Base-by-base conservation (phyloP, 2,888 invertebrate species). In the Alitta virens region DNA sequence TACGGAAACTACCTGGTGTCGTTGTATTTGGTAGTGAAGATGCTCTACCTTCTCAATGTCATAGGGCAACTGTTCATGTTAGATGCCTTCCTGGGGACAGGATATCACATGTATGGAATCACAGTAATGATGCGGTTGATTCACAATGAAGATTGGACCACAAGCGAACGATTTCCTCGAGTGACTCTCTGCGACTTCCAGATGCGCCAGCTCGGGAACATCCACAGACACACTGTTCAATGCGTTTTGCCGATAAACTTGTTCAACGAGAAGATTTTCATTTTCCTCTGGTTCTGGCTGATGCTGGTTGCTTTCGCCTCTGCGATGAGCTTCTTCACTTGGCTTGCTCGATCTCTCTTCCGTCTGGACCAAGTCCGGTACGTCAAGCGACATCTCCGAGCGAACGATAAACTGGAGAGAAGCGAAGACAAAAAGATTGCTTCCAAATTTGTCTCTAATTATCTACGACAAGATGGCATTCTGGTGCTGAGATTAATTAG, bases 251-350 rank as follows among this genome's bases (percentile, higher is more conserved):
- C 80, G 21, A 63, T 63, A 27, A 63, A 63, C 38, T 56, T 61
- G 18, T 61, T 61, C 43, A 78, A 78, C 67, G 79, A 79, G 66
- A 80, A 80, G 70, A 80, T 80, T 52, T 80, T 77, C 67, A 80
- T 78, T 68, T 84, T 84, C 75, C 74, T 84, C 42, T 84, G 84
- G 84, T 84, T 83, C 75, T 84, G 84, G 84, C 75, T 83, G 54
- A 75, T 84, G 33, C 75, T 83, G 46, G 82, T 84, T 21, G 76
- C 79, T 46, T 68, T 80, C 27, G 73, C 79, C 63, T 83, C 82
- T 65, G 68, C 79, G 40, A 72, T 76, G 66, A 81, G 78, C 68
- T 76, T 83, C 60, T 65, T 83, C 63, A 77, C 80, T 63, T 84
- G 84, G 84, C 68, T 78, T 14, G 21, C 40, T 16, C 46, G 62